Evolutionary conservation across 1,140 invertebrate genomes (phyloP), one percentile per base, ranked within the genome.

Genomic region (Bombus confusus): DNA sequence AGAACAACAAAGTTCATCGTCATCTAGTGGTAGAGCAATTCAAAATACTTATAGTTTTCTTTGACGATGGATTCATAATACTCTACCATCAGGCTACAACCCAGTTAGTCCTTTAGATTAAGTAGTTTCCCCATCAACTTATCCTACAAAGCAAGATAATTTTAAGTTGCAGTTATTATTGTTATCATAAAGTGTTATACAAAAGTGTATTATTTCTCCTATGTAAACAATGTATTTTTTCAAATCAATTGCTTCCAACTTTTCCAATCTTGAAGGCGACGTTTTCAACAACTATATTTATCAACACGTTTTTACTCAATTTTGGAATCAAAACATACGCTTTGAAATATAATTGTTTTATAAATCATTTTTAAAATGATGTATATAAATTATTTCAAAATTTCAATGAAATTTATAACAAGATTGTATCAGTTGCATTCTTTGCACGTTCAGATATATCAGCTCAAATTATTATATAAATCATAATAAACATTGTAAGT

Each of bases 41-140:
- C 97, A 97, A 92, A 97, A 97, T 93, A 96, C 97, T 59, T 97
- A 97, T 91, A 97, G 97, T 85, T 97, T 97, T 94, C 96, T 97
- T 75, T 97, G 95, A 96, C 93, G 93, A 79, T 95, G 94, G 93
- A 93, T 95, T 86, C 91, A 91, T 41, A 92, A 89, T 85, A 92
- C 91, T 88, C 80, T 93, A 85, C 89, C 92, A 39, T 91, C 92
- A 59, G 91, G 87, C 73, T 93, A 94, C 80, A 92, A 92, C 84
- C 87, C 91, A 64, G 91, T 93, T 87, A 92, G 91, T 88, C 91
- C 91, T 62, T 47, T 90, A 80, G 93, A 94, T 85, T 94, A 91
- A 94, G 78, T 84, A 77, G 34, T 85, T 71, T 80, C 22, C 57
- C 39, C 6, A 43, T 59, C 28, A n/a, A 62, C 5, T 71, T 37